Evolutionary conservation across 35 echinoderm and acorn worm genomes (phyloP), one percentile per base, ranked within the genome.

Genomic region (Lytechinus pictus): DNA sequence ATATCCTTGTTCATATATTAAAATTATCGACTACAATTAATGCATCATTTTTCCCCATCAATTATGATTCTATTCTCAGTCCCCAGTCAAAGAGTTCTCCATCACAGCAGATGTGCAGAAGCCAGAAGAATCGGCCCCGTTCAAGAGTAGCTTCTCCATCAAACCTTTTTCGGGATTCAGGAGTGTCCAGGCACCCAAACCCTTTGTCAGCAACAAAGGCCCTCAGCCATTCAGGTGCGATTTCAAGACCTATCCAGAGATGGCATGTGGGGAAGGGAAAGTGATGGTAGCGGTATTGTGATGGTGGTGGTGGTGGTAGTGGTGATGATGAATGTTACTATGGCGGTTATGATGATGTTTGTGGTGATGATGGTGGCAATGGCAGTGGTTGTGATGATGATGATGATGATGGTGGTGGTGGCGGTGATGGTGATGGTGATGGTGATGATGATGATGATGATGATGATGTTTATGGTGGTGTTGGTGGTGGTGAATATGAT

Each of bases 121-220:
- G 92, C 57, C 92, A 10, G 92, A 93, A 57, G 92, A 93, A 27
- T 93, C 92, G 9, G 92, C 92, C 29, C 92, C 92, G 9, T 54
- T 54, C 27, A 33, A 11, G 9, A 55, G 9, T 54, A 12, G 92
- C 28, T 93, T 93, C 55, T 93, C 92, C 14, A 19, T 57, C 1
- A 93, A 93, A 24, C 52, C 92, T 4, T 1, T 6, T 54, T 44
- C 33, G 33, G 53, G 54, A 57, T 93, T 93, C 92, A 93, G 92
- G 54, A 93, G 92, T 9, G 54, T 93, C 92, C 28, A 55, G 92
- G 92, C 29, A 54, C 92, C 92, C 92, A 93, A n/a, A 54, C 92
- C 92, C 27, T 93, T 57, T 54, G 53, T 27, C 9, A 33, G 29
- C 52, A 93, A 27, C 91, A 93, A 93, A 54, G 92, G 92, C n/a